Evolutionary conservation across 23 tunicate species (phyloP), one percentile per base, ranked within the genome.

Genomic region (Styela plicata): DNA sequence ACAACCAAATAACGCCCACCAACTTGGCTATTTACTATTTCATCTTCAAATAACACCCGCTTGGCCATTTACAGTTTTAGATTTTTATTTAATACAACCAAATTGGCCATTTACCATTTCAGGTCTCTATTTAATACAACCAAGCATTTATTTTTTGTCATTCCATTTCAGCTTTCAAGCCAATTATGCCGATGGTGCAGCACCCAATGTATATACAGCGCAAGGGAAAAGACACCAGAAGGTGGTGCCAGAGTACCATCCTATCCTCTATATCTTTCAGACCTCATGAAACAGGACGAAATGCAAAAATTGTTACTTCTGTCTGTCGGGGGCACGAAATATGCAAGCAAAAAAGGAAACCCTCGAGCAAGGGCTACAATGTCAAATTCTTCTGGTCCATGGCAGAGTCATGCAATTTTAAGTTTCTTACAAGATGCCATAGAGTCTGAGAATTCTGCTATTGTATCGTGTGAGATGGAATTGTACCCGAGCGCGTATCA

Each of bases 141-240:
- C n/a, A n/a, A n/a, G n/a, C n/a, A n/a, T n/a, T n/a, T n/a, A n/a
- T n/a, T n/a, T 27, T 27, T 25, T 67, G 13, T 67, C 30, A 18
- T 67, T 67, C 13, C 19, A 27, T 67, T 67, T 67, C 24, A 67
- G 71, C 31, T 67, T 27, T 27, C 71, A 67, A 67, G 71, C 24
- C 71, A 67, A 67, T 67, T 67, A 22, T 67, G 71, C 24, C 30
- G 71, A 67, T 67, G 71, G 71, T 25, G 31, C 2, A 67, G 71
- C 31, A 18, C 31, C 24, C 71, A 67, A 67, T 25, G 71, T 67
- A 22, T 67, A 13, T 67, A 67, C 71, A 27, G 16, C 22, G 30
- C 71, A 0, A 19, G 31, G 19, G 31, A 25, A 29, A 67, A 67
- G 71, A 18, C 30, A 22, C 30, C 19, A 16, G 19, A 21, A 1